A percentile compares a stretch with the other conserved stretches of the same genome.
These are phyloP conservation scores for Tortricodes alternella DNA, from an alignment of 2,888 invertebrate genomes.

Conservation along the genomic window DNA sequence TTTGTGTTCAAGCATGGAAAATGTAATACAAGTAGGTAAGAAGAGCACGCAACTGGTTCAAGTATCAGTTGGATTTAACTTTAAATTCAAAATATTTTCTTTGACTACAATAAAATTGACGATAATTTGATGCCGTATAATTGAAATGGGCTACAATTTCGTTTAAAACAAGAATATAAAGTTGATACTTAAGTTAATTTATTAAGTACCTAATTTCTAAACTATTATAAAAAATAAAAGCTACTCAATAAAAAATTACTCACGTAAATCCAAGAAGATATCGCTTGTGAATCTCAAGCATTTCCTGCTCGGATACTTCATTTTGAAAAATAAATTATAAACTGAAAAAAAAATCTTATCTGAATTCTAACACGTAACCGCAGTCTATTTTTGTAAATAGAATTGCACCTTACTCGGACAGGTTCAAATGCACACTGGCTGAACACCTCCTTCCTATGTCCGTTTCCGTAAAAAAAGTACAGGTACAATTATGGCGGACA, in stretches of 20 bases:
- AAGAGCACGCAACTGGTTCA: too few relatives aligned
- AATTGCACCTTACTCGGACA: conserved; percentile 73
- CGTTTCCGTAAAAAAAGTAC: conserved; percentile 73
- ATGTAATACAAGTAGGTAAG: too few relatives aligned
- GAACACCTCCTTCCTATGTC: conserved; percentile 65
- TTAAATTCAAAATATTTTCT: too few relatives aligned
- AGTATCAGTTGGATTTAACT: too few relatives aligned
- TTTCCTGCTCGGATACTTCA: conserved; percentile 72
- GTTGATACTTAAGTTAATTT: not conserved
- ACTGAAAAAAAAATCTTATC: conserved; percentile 27
- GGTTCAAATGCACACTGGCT: conserved; percentile 71
- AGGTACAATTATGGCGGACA: conserved; percentile 59
- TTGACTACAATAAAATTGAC: too few relatives aligned
- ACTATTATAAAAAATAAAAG: not conserved
- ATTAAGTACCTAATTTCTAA: not conserved
- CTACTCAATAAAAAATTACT: conserved; percentile 43
- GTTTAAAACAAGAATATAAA: not conserved
- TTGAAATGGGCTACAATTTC: too few relatives aligned
- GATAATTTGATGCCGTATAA: too few relatives aligned
- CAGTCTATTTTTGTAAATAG: conserved; percentile 35
- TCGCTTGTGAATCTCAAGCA: conserved; percentile 51
- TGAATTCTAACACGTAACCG: conserved; percentile 25
- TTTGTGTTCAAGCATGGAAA: too few relatives aligned
- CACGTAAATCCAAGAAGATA: conserved; percentile 58
- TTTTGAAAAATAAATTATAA: conserved; percentile 37